Percentiles rank a stretch among this genome's conserved stretches.
phyloP scores from a whole-genome alignment of 2,888 invertebrate genomes.

The Dicyrtomina minuta region DNA sequence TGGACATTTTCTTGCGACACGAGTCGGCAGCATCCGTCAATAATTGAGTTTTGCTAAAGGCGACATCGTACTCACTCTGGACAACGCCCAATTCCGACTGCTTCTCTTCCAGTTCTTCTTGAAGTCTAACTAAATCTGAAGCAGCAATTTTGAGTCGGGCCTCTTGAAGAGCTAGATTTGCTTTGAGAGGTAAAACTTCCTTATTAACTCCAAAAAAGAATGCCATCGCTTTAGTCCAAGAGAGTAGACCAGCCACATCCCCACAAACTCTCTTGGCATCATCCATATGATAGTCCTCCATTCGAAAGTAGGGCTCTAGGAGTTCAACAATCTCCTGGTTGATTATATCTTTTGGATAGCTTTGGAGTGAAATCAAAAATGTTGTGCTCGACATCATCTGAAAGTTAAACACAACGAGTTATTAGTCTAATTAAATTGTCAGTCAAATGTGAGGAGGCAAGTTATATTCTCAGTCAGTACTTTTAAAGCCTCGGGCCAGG shows the following conservation, averaged over 20 bases:
- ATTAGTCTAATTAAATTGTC: constrained; percentile 66
- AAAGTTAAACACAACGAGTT: no score
- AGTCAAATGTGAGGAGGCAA: neutral
- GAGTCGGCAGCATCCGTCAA: constrained; percentile 88
- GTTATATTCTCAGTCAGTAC: constrained; percentile 56
- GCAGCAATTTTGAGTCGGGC: constrained; percentile 73
- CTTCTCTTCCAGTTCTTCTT: constrained; percentile 62
- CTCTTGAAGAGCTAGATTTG: constrained; percentile 79
- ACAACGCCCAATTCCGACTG: constrained; percentile 68
- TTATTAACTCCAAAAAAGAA: constrained; percentile 95
- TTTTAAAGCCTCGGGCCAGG: constrained; percentile 94
- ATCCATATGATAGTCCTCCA: constrained; percentile 97
- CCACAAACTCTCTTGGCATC: constrained; percentile 94
- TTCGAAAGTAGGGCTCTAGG: constrained; percentile 84
- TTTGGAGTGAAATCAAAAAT: constrained; percentile 70
- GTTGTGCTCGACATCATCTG: no score
- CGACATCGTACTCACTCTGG: constrained; percentile 86
- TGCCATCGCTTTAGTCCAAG: constrained; percentile 87
- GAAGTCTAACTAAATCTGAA: constrained; percentile 80
- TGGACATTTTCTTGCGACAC: constrained; percentile 82
- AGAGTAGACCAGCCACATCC: constrained; percentile 89
- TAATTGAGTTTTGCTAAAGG: constrained; percentile 87
- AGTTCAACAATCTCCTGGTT: constrained; percentile 97
- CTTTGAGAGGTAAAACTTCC: constrained; percentile 91
- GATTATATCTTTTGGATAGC: constrained; percentile 93